These are phyloP conservation scores for Psettodes erumei DNA, from an alignment of 2,113 vertebrate genomes.

Conservation along the genomic window DNA sequence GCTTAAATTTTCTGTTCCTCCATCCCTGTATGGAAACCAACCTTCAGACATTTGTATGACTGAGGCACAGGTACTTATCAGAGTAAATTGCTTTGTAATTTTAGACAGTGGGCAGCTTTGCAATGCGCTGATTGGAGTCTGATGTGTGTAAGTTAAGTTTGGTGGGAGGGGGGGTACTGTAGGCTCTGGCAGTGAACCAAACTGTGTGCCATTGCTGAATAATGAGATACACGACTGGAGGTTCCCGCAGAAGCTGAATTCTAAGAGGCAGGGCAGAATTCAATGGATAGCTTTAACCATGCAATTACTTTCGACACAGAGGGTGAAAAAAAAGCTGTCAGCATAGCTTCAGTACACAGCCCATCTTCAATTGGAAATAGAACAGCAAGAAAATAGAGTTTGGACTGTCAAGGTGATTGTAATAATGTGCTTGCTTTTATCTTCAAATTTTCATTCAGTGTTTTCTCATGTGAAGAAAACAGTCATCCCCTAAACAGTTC, in stretches of 20 bases:
- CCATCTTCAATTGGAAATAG: slow-evolving; percentile 12
- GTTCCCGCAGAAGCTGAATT: slow-evolving; percentile 42
- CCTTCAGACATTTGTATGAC: slow-evolving; percentile 40
- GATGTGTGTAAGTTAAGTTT: slow-evolving; percentile 48
- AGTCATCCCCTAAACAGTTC: background rate
- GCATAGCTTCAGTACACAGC: slow-evolving; percentile 11
- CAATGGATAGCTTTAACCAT: slow-evolving; percentile 43
- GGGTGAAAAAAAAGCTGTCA: slow-evolving; percentile 34
- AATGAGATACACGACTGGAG: slow-evolving; percentile 61
- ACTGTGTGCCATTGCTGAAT: slow-evolving; percentile 65
- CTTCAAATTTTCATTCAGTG: background rate
- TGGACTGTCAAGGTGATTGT: background rate
- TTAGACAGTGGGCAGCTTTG: slow-evolving; percentile 43
- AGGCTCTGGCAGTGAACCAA: slow-evolving; percentile 52
- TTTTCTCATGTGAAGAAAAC: background rate
- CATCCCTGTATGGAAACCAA: background rate
- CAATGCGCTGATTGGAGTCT: slow-evolving; percentile 54
- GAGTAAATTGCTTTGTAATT: slow-evolving; percentile 59
- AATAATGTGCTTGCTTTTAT: background rate
- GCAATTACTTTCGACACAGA: slow-evolving; percentile 56
- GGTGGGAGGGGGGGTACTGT: slow-evolving; percentile 20
- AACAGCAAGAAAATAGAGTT: slow-evolving; percentile 28
- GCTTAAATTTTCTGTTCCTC: background rate
- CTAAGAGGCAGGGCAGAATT: slow-evolving; percentile 32
- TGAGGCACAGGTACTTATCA: slow-evolving; percentile 39